Base-by-base conservation (phyloP, 2,888 invertebrate genomes). In the Electrophaes corylata region DNA sequence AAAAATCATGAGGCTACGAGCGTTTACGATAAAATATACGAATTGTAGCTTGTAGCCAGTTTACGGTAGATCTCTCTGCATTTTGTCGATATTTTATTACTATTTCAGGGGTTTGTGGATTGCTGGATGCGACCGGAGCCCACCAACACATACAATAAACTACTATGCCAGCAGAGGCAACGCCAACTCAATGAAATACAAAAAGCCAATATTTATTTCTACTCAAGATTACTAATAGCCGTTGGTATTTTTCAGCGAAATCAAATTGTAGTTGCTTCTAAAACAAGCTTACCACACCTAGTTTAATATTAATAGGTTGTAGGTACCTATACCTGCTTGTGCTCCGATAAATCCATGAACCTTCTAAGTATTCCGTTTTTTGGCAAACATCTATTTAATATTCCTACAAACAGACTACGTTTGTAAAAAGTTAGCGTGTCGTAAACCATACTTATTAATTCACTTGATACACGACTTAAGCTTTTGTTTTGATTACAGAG, bases 81-180 rank as follows among this genome's bases (percentile, higher is more conserved):
- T n/a, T n/a, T n/a, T n/a, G n/a, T n/a, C n/a, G n/a, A n/a, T n/a
- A n/a, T n/a, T 3, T 40, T 41, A n/a, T 12, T 29, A 6, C 31
- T 48, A 39, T 37, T 52, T 65, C 69, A 91, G 91, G 91, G 91
- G 0, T 90, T 71, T 57, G 90, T 91, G 23, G 89, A 91, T 66
- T 91, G 91, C 65, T 88, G 90, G 88, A 73, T 77, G 66, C 66
- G 62, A 3, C 77, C 79, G 1, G 77, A 80, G 47, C 78, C 77
- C 1, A 79, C 68, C 11, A 78, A 80, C 60, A 81, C 72, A 0
- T 76, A 79, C 65, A 85, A 84, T 64, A 83, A 80, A 63, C 73
- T 88, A 33, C 75, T 89, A 12, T 86, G 88, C 65, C 69, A 79
- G 60, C 80, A 87, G 57, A 73, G 91, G 1, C 91, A 91, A 62